A percentile compares a stretch with the other conserved stretches of the same genome.
These are phyloP conservation scores for Gulo gulo DNA, from an alignment of 2,113 vertebrate genomes.

Conservation along the genomic window DNA sequence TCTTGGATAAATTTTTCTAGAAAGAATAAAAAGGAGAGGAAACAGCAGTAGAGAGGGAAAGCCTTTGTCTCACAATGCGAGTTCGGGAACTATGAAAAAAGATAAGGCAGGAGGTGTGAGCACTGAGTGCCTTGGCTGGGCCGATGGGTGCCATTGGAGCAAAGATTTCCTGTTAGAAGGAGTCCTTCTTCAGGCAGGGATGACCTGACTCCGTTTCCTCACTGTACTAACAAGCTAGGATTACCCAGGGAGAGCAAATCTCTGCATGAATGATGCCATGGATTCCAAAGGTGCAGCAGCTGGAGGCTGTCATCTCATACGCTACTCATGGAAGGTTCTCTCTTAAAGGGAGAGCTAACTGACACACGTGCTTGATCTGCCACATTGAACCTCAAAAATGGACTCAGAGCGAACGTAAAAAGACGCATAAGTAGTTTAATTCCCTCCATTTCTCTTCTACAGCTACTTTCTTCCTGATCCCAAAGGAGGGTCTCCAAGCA, in stretches of 20 bases:
- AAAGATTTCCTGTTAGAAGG: background rate
- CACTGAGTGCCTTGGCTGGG: background rate
- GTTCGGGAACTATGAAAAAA: background rate
- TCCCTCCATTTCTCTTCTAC: background rate
- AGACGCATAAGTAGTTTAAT: background rate
- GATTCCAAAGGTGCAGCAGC: background rate
- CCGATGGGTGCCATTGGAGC: rapidly evolving
- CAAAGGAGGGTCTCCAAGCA: background rate
- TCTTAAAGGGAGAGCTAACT: background rate
- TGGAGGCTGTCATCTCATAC: background rate
- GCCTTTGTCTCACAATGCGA: background rate
- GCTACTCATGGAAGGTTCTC: background rate
- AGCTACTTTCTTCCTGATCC: background rate
- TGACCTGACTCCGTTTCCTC: background rate
- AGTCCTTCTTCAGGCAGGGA: background rate
- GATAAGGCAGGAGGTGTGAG: background rate
- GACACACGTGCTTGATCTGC: background rate
- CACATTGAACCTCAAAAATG: background rate
- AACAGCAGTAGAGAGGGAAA: background rate
- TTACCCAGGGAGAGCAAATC: background rate
- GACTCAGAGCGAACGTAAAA: background rate
- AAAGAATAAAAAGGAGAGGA: background rate
- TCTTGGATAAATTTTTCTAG: background rate
- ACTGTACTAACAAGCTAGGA: too few species aligned
- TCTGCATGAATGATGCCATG: background rate